Evolutionary conservation across 2,113 vertebrate species (phyloP).

Genomic region (Solenodon paradoxus): DNA sequence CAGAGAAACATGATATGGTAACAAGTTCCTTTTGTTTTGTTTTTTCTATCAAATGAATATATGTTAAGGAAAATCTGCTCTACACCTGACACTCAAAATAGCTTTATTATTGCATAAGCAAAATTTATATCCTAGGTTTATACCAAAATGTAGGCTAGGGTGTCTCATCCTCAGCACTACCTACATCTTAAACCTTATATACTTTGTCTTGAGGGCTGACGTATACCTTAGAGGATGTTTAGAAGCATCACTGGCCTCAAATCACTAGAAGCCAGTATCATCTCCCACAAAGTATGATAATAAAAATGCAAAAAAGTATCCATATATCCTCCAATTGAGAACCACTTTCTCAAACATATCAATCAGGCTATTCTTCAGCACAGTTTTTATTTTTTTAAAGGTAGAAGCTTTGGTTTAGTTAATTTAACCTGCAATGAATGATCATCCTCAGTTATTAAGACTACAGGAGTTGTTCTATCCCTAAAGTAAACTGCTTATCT

Average conservation of each 20-base stretch:
- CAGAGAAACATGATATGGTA: not conserved
- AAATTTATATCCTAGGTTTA: conserved; percentile 17
- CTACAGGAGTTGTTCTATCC: not conserved
- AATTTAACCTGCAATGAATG: conserved; percentile 21
- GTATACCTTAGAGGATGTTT: not conserved
- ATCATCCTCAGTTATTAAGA: conserved; percentile 36
- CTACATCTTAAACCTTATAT: not conserved
- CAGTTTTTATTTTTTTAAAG: conserved; percentile 44
- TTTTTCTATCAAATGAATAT: not conserved
- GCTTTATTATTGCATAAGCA: conserved; percentile 28
- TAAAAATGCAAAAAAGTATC: conserved; percentile 41
- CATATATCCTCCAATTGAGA: not conserved
- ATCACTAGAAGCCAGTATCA: not conserved
- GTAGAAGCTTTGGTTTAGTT: conserved; percentile 36
- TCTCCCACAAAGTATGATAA: conserved; percentile 11
- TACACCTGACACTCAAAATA: not conserved
- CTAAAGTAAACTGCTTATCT: conserved; percentile 17
- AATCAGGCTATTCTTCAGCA: conserved; percentile 14
- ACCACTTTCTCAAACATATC: not conserved
- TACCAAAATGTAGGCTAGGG: not conserved
- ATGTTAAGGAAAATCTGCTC: conserved; percentile 18
- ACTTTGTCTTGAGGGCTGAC: not conserved
- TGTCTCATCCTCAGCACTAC: not conserved
- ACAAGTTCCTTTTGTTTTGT: not conserved
- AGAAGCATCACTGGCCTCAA: not conserved